Evolutionary conservation across 2,888 invertebrate genomes (phyloP), one percentile per base, ranked within the genome.

Genomic region (Drosophila tanythrix): DNA sequence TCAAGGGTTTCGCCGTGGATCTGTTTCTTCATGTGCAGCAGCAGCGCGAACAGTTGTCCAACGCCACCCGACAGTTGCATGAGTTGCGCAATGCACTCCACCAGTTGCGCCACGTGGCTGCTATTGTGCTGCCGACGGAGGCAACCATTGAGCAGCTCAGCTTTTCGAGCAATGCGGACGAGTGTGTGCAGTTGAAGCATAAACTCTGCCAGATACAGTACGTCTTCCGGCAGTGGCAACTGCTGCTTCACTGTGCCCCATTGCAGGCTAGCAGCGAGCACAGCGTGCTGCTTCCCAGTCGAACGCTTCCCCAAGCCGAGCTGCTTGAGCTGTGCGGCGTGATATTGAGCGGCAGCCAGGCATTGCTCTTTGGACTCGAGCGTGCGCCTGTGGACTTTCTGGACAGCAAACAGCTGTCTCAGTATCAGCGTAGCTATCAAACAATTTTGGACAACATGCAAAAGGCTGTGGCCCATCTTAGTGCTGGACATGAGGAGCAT

Each of bases 1-100:
- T 98, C 87, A 96, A 96, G 92, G 99, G 99, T 55, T 98, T 96
- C 91, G 95, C 97, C 0, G 95, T 96, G 25, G 96, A 98, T 86
- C 93, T 98, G 50, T 94, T 97, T 94, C 93, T 95, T 74, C 89
- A 96, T 55, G 95, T 95, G 1, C 95, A 95, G 79, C 93, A 94
- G 21, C 96, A 97, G 91, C 96, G 96, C 89, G 93, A 93, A 74
- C 93, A 94, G 0, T 93, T 97, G 40, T 94, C 95, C 0, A 94
- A 94, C 76, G 94, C 95, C 18, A 94, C 95, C 0, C 93, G 94
- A 72, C 91, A 93, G 31, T 93, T 96, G 1, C 95, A 94, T 78
- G 94, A 95, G 53, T 88, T 96, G 38, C 93, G 95, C 2, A 93
- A 92, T 48, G 93, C 95, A 1, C 89, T 94, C 7, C 93, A 94